Evolutionary conservation across 2,797 vertebrate species (phyloP), one percentile per base, ranked within the genome.

Genomic region (Pithecia hirsuta): DNA sequence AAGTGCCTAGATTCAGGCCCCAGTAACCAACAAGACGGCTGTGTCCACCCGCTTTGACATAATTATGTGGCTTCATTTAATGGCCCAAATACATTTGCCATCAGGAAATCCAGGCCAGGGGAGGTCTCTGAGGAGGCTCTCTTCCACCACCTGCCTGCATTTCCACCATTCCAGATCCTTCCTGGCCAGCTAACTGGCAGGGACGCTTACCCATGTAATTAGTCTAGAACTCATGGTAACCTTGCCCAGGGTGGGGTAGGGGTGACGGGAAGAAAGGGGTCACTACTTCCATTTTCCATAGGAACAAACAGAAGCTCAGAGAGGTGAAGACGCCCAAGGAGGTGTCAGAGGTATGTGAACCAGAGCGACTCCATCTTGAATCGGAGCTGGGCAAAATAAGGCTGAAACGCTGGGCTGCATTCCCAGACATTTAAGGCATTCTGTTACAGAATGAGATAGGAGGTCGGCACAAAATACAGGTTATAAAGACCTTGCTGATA

Each of bases 161-260:
- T 39, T 15, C 74, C 86, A 46, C 30, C 59, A 24, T n/a, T 22
- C 55, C 61, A 44, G 76, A n/a, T n/a, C 84, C 50, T 9, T 48
- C 85, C 81, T 17, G 44, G 57, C 64, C 4, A 9, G 4, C 57
- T 10, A 50, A 33, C 30, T 26, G 19, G 83, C 52, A 14, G 28
- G n/a, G 14, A 39, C 12, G n/a, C 48, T 15, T 6, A 10, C 15
- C 24, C 11, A 6, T 0, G 28, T 48, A 4, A 17, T 12, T 36
- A 3, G 1, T 1, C 22, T 33, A 0, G 2, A 30, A 33, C 67
- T n/a, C 17, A 1, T 33, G 46, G 36, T 33, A 24, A 5, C 59
- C 72, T 33, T 61, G 76, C 36, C 44, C 79, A 59, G 28, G 55
- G 11, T 0, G 6, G 33, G 1, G n/a, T 1, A 9, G 36, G 19